Conservation (phyloP, 2,797 vertebrate genomes). For the Yasuhikotakia modesta region DNA sequence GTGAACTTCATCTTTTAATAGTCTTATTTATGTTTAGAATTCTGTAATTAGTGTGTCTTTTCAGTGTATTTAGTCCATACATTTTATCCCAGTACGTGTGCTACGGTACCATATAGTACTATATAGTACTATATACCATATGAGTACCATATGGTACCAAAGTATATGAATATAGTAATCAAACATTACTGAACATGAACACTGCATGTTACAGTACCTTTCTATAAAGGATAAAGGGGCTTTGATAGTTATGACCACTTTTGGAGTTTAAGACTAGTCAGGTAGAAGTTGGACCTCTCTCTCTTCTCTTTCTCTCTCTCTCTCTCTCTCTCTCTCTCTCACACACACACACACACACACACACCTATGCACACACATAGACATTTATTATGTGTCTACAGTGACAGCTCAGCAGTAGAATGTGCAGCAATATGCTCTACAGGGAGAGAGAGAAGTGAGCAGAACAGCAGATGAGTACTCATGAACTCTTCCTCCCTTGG, state of each 20-base stretch:
- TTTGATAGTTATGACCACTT: not conserved
- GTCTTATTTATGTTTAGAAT: too few relatives aligned
- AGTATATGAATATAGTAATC: too few relatives aligned
- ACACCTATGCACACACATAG: slow-evolving; percentile 37
- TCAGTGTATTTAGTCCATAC: too few relatives aligned
- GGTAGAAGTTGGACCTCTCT: slow-evolving; percentile 28
- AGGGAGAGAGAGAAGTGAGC: slow-evolving; percentile 64
- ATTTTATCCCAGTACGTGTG: too few relatives aligned
- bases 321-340: slow-evolving; percentile 43
- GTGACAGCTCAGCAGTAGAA: slow-evolving; percentile 73
- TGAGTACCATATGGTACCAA: too few relatives aligned
- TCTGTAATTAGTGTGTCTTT: too few relatives aligned
- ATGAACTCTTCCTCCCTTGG: slow-evolving; percentile 62
- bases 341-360: slow-evolving; percentile 47
- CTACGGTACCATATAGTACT: too few relatives aligned
- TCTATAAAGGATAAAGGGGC: not conserved
- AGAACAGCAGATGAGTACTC: slow-evolving; percentile 56
- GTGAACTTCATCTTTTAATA: too few relatives aligned
- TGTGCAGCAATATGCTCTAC: slow-evolving; percentile 68
- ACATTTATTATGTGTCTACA: slow-evolving; percentile 71
- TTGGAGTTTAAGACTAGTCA: not conserved
- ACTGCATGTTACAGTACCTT: too few relatives aligned
- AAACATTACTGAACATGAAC: too few relatives aligned
- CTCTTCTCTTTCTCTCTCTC: slow-evolving; percentile 55
- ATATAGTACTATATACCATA: too few relatives aligned